Evolutionary conservation across 2,113 vertebrate species (phyloP).

Genomic region (Syrmaticus mikado): DNA sequence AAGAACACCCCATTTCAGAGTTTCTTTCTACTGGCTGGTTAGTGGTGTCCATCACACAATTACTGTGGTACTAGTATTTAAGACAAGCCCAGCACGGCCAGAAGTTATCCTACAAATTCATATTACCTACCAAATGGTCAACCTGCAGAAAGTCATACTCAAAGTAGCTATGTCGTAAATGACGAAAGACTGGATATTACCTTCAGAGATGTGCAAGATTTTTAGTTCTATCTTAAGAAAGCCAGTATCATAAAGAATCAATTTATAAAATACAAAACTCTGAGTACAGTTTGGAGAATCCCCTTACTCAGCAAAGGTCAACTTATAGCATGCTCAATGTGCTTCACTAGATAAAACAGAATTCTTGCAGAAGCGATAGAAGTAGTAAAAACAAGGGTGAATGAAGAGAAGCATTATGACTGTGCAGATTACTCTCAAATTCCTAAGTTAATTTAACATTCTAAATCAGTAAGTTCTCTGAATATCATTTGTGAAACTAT

Average conservation of each 20-base stretch:
- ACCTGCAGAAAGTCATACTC: not conserved
- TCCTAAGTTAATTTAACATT: not conserved
- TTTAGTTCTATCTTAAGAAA: not conserved
- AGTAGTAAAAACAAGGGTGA: not conserved
- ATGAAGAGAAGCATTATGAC: not conserved
- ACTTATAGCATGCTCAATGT: not conserved
- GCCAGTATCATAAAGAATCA: not conserved
- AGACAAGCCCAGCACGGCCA: not conserved
- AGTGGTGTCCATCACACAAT: not conserved
- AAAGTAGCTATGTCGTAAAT: not conserved
- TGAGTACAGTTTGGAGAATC: not conserved
- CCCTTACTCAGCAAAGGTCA: conserved; percentile 6
- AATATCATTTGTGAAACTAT: not conserved
- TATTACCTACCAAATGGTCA: not conserved
- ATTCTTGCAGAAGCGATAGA: not conserved
- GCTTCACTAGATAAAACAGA: not conserved
- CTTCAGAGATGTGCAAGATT: not conserved
- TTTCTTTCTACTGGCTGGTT: not conserved
- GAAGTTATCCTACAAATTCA: not conserved
- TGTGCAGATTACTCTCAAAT: not conserved
- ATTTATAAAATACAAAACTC: not conserved
- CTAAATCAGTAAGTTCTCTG: not conserved
- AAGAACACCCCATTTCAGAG: not conserved
- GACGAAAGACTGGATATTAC: not conserved
- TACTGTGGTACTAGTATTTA: not conserved